Percentiles rank a stretch among this genome's conserved stretches.
Evolutionary conservation across 2,113 vertebrate genomes (phyloP).

Genomic region (Alectura lathami): DNA sequence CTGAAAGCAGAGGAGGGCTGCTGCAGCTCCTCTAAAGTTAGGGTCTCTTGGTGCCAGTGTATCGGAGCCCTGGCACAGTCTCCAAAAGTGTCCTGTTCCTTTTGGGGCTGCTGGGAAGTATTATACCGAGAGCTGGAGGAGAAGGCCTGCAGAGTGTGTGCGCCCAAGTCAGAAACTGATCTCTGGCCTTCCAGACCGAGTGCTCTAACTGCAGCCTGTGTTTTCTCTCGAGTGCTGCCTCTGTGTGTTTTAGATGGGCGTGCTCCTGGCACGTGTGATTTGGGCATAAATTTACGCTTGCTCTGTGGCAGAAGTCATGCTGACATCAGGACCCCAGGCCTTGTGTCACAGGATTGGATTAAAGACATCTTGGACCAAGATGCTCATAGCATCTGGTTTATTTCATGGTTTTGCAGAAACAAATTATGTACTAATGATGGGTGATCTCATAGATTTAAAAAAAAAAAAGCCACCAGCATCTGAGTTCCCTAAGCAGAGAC

Average conservation of each 20-base stretch:
- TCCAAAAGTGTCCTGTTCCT: background rate
- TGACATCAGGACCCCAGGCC: background rate
- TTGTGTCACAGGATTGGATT: conserved; percentile 10
- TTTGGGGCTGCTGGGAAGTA: background rate
- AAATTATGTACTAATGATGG: background rate
- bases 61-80: background rate
- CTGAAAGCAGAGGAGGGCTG: background rate
- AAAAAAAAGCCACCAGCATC: background rate
- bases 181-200: background rate
- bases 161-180: background rate
- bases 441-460: conserved; percentile 45
- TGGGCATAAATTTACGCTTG: background rate
- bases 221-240: background rate
- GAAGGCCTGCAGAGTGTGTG: background rate
- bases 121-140: background rate
- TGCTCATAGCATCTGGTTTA: conserved; percentile 20
- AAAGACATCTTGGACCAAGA: background rate
- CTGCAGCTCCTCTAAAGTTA: background rate
- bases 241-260: background rate
- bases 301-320: too few species aligned
- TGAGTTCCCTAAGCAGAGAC: background rate
- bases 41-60: background rate
- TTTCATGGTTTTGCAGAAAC: conserved; percentile 28
- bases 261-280: background rate
- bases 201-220: conserved; percentile 5